phyloP scores from a whole-genome alignment of 2,113 vertebrate species.

The Ariopsis seemanni region DNA sequence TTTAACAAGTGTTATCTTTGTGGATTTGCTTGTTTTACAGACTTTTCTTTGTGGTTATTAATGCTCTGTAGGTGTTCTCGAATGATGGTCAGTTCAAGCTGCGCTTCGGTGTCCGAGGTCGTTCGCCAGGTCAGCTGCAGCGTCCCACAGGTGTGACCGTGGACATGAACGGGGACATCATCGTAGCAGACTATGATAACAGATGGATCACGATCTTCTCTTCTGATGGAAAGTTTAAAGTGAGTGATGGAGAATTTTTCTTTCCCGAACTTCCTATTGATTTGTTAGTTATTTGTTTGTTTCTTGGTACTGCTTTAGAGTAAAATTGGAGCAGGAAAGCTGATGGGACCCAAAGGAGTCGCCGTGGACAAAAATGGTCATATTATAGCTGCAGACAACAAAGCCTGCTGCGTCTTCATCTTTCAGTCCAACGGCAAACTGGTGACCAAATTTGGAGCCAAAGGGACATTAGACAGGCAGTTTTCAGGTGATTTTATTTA shows the following conservation, averaged over 20 bases:
- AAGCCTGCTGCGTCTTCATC: constrained; percentile 96
- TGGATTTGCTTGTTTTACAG: not conserved
- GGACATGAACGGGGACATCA: constrained; percentile 92
- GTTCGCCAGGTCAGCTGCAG: constrained; percentile 94
- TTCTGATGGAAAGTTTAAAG: constrained; percentile 97
- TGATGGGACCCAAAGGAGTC: constrained; percentile 96
- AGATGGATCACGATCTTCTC: constrained; percentile 97
- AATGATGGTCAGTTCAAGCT: constrained; percentile 94
- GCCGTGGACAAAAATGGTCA: constrained; percentile 93
- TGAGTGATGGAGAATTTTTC: constrained; percentile 56
- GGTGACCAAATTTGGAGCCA: constrained; percentile 90
- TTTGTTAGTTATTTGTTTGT: not conserved
- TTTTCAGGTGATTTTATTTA: constrained; percentile 79
- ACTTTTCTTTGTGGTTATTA: not conserved
- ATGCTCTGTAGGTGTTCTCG: constrained; percentile 81
- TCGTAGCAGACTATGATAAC: constrained; percentile 96
- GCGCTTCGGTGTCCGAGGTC: constrained; percentile 91
- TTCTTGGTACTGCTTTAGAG: constrained; percentile 67
- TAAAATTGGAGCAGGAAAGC: constrained; percentile 89
- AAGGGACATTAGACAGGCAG: constrained; percentile 87
- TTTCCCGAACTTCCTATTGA: not conserved
- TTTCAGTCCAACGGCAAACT: constrained; percentile 96
- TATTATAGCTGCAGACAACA: constrained; percentile 95
- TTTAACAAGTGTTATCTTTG: not conserved
- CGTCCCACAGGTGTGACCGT: constrained; percentile 92